Evolutionary conservation across 2,888 invertebrate genomes (phyloP).

Genomic region (Eupithecia vulgata): DNA sequence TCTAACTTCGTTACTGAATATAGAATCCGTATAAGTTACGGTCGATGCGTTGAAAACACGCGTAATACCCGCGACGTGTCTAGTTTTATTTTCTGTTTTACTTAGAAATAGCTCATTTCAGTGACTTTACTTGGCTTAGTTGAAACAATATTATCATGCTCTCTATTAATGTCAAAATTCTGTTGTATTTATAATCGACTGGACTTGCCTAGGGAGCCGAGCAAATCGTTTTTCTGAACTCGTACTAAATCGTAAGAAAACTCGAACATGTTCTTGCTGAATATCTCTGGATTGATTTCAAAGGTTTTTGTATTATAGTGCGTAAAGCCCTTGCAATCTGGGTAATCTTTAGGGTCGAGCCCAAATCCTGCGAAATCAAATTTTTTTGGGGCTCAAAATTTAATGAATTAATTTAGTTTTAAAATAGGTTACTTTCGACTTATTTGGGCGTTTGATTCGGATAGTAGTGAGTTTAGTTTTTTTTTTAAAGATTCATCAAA

Average conservation of each 20-base stretch:
- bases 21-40: constrained; percentile 25
- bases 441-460: not conserved
- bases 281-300: too few relatives aligned
- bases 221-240: not conserved
- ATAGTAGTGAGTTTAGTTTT: not conserved
- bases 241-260: not conserved
- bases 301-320: too few relatives aligned
- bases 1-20: constrained; percentile 27
- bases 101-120: constrained; percentile 1
- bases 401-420: not conserved
- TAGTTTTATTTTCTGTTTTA: constrained; percentile 2
- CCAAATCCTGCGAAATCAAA: too few relatives aligned
- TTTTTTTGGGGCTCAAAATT: too few relatives aligned
- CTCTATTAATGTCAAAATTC: not conserved
- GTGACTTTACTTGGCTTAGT: constrained; percentile 1
- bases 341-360: too few relatives aligned
- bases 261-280: not conserved
- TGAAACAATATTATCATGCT: not conserved
- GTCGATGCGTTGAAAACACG: constrained; percentile 36
- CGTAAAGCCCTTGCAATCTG: too few relatives aligned
- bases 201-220: not conserved
- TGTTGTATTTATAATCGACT: not conserved
- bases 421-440: not conserved
- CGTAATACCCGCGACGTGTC: constrained; percentile 19
- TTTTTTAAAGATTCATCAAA: not conserved